These are phyloP conservation scores for Mionectes olivaceus DNA, from an alignment of 2,797 vertebrate species.

Conservation along the genomic window DNA sequence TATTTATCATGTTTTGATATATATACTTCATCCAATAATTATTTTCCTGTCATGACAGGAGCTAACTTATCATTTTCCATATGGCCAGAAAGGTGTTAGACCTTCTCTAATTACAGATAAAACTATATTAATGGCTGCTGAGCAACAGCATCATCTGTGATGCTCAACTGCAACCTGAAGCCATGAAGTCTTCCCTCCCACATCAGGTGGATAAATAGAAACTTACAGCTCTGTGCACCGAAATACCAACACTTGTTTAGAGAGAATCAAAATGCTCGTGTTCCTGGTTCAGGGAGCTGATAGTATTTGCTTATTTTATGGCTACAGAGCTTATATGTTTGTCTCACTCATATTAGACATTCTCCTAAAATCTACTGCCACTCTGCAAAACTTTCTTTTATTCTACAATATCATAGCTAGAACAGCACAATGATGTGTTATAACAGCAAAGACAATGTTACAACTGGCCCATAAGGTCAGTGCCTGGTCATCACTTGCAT, in stretches of 20 bases:
- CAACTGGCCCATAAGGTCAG: neutral
- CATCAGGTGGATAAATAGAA: neutral
- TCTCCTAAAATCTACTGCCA: neutral
- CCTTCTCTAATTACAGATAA: constrained; percentile 40
- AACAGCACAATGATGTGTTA: neutral
- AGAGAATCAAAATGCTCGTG: neutral
- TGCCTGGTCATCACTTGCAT: neutral
- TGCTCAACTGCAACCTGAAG: neutral
- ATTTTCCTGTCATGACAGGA: constrained; percentile 24
- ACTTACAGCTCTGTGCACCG: neutral
- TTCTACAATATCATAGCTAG: neutral
- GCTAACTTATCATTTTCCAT: constrained; percentile 55
- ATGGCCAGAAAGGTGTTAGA: constrained; percentile 42
- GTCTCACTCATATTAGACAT: neutral
- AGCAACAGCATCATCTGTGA: constrained; percentile 34
- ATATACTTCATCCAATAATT: constrained; percentile 29
- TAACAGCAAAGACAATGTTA: neutral
- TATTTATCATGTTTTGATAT: constrained; percentile 58
- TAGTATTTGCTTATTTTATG: neutral
- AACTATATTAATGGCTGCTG: constrained; percentile 46
- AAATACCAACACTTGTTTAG: neutral
- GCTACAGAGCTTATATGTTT: neutral
- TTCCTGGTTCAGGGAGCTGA: neutral
- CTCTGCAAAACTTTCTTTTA: neutral
- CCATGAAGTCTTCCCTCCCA: neutral